A percentile compares a stretch with the other conserved stretches of the same genome.
These are phyloP conservation scores for Phrynosoma platyrhinos DNA, from an alignment of 2,113 vertebrate genomes.

Conservation along the genomic window DNA sequence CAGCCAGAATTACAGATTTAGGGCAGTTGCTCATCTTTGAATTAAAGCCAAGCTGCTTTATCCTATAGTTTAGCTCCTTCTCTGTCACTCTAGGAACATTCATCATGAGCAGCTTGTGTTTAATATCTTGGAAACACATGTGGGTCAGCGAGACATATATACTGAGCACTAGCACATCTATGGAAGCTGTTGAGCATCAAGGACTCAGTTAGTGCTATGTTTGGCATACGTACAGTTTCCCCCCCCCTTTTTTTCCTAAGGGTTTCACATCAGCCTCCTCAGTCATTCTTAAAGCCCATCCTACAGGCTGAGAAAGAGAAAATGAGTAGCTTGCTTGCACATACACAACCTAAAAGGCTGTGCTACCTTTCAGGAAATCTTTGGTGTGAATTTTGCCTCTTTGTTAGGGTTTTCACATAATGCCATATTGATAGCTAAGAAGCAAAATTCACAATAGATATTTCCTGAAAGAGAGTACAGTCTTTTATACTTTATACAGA, in stretches of 20 bases:
- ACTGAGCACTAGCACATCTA: constrained; percentile 13
- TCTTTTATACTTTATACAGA: too few relatives aligned
- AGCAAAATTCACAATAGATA: too few relatives aligned
- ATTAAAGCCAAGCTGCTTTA: not conserved
- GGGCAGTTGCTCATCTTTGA: constrained; percentile 36
- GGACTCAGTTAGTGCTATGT: too few relatives aligned
- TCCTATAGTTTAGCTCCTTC: constrained; percentile 3
- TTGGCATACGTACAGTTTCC: too few relatives aligned
- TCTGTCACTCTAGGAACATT: not conserved
- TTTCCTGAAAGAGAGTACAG: too few relatives aligned
- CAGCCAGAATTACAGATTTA: constrained; percentile 22
- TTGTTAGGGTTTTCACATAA: too few relatives aligned
- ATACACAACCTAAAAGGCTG: too few relatives aligned
- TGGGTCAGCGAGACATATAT: constrained; percentile 12
- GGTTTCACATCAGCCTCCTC: not conserved
- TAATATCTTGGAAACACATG: constrained; percentile 45
- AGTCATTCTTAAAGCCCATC: not conserved
- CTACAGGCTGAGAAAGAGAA: too few relatives aligned
- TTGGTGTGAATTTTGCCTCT: too few relatives aligned
- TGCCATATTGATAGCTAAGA: too few relatives aligned
- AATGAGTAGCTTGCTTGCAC: too few relatives aligned
- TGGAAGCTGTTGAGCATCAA: not conserved
- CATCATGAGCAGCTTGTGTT: constrained; percentile 33
- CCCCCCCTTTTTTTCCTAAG: not conserved
- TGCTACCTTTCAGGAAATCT: too few relatives aligned